A percentile compares a stretch with the other conserved stretches of the same genome.
Evolutionary conservation across 64 coral and sea anemone species (phyloP).

Genomic region (Hydrozoanthus tunicans): DNA sequence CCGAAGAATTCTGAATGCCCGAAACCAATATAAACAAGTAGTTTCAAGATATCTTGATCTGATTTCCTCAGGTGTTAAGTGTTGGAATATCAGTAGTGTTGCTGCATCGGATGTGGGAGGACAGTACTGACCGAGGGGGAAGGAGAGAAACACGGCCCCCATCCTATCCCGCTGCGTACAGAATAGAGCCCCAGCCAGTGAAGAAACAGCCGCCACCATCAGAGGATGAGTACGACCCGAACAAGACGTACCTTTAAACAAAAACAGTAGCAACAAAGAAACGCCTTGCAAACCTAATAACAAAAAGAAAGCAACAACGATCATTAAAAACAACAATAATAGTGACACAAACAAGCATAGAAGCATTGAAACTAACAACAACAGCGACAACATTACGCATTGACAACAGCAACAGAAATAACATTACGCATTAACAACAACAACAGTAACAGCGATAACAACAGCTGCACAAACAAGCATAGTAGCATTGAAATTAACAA

Average conservation of each 20-base stretch:
- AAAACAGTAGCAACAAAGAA: neutral
- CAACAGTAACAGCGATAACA: too few relatives aligned
- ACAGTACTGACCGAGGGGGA: neutral
- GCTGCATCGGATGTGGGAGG: neutral
- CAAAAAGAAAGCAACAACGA: neutral
- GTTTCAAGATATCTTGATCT: neutral
- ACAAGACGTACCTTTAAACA: conserved; percentile 31
- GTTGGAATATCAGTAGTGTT: neutral
- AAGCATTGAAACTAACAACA: neutral
- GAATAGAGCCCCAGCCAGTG: conserved; percentile 9
- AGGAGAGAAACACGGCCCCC: conserved; percentile 5
- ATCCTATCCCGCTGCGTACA: neutral
- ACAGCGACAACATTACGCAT: too few relatives aligned
- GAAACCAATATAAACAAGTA: neutral
- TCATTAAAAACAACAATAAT: neutral
- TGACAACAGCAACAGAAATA: too few relatives aligned
- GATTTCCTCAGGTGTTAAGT: conserved; percentile 2
- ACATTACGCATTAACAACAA: too few relatives aligned
- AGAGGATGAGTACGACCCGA: conserved; percentile 25
- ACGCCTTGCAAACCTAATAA: neutral
- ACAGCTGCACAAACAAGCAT: too few relatives aligned
- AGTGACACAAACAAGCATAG: neutral
- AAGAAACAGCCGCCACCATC: conserved; percentile 26
- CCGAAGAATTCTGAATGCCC: neutral
- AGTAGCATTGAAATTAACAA: too few relatives aligned